Percentiles rank a stretch among this genome's conserved stretches.
These are phyloP conservation scores for Watsonalla cultraria DNA, from an alignment of 2,888 invertebrate species.

Conservation along the genomic window DNA sequence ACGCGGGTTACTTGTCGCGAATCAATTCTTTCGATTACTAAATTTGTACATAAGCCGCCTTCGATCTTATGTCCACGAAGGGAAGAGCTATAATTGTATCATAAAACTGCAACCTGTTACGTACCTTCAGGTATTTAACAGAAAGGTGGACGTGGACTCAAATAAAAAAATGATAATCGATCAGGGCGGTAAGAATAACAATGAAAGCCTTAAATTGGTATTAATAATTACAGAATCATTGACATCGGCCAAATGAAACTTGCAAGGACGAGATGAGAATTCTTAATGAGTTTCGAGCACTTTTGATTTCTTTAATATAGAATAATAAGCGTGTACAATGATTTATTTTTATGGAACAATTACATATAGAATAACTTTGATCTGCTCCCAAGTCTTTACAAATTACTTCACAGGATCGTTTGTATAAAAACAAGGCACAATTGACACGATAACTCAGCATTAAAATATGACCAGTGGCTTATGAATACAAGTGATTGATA, in stretches of 20 bases:
- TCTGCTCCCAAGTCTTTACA: background rate
- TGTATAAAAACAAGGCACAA: background rate
- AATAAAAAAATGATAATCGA: conserved; percentile 63
- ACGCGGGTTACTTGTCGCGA: conserved; percentile 54
- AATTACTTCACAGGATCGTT: background rate
- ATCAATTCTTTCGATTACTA: conserved; percentile 42
- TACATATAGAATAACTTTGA: background rate
- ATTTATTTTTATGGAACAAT: background rate
- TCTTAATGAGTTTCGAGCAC: conserved; percentile 39
- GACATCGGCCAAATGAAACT: conserved; percentile 57
- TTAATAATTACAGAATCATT: conserved; percentile 70
- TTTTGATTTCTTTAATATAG: conserved; percentile 14
- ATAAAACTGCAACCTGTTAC: conserved; percentile 24
- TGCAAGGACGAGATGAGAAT: conserved; percentile 56
- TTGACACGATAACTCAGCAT: background rate
- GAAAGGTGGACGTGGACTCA: conserved; percentile 51
- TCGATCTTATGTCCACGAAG: conserved; percentile 35
- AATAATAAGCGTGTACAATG: background rate
- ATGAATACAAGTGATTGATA: conserved; percentile 19
- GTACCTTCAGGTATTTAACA: conserved; percentile 41
- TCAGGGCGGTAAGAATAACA: conserved; percentile 60
- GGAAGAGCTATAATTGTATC: conserved; percentile 37
- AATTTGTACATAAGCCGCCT: conserved; percentile 21
- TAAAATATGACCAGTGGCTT: conserved; percentile 6
- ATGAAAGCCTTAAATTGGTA: conserved; percentile 71